Evolutionary conservation across 1,140 invertebrate species (phyloP).

Genomic region (Mizuhopecten yessoensis): DNA sequence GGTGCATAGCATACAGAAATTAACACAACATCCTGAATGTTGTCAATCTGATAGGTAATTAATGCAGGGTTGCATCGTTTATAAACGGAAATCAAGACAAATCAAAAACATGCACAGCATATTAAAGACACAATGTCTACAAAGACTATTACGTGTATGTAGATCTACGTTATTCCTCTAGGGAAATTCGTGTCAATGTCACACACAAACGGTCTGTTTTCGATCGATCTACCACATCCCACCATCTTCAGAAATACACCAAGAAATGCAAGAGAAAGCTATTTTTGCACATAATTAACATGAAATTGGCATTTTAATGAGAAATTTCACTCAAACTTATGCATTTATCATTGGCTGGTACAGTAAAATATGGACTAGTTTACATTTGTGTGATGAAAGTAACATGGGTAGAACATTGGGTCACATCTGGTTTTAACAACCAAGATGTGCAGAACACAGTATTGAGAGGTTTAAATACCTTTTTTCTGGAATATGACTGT

Average conservation of each 20-base stretch:
- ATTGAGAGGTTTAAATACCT: neutral
- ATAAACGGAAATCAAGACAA: neutral
- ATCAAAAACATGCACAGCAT: neutral
- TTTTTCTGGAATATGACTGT: too few species aligned
- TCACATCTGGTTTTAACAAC: too few species aligned
- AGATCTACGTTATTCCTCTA: neutral
- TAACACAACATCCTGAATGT: neutral
- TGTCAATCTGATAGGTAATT: conserved; percentile 9
- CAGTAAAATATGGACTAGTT: neutral
- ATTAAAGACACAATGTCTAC: neutral
- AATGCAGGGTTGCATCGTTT: neutral
- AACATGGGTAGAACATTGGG: too few species aligned
- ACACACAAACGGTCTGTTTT: neutral
- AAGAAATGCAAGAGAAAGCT: neutral
- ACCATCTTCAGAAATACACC: neutral
- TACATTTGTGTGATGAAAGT: too few species aligned
- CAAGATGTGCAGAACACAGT: too few species aligned
- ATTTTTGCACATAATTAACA: neutral
- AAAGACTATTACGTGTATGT: neutral
- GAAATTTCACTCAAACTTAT: neutral
- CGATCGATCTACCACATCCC: neutral
- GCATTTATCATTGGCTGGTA: neutral
- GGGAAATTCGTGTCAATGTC: neutral
- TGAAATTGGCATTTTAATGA: neutral
- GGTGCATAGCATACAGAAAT: neutral